Evolutionary conservation across 2,113 vertebrate species (phyloP).

Genomic region (Bos javanicus): DNA sequence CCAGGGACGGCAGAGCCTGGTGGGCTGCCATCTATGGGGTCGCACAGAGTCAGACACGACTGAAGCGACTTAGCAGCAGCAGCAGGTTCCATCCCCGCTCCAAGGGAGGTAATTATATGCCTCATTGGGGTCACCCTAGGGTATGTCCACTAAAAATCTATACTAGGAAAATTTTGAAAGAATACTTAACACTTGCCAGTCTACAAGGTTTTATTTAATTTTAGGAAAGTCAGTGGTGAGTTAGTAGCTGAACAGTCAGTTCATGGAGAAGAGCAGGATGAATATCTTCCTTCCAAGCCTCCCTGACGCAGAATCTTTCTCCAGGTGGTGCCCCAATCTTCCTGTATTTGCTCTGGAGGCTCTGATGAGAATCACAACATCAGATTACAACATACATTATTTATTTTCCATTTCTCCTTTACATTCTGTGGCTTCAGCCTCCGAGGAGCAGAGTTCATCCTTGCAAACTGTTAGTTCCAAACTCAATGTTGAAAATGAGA

Average conservation of each 20-base stretch:
- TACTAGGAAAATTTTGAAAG: neutral
- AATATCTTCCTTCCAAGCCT: neutral
- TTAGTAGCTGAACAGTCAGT: neutral
- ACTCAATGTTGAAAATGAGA: neutral
- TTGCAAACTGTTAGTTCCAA: constrained; percentile 20
- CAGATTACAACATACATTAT: constrained; percentile 59
- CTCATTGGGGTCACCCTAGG: neutral
- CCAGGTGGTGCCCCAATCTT: neutral
- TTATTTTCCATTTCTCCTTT: constrained; percentile 63
- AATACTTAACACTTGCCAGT: neutral
- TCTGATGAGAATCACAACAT: constrained; percentile 47
- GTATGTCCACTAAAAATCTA: neutral
- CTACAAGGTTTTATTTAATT: neutral
- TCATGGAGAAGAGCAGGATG: neutral
- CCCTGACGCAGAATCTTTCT: neutral
- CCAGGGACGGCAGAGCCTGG: no score
- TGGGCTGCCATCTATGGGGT: no score
- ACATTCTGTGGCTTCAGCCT: constrained; percentile 28
- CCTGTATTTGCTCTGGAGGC: neutral
- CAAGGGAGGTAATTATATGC: neutral
- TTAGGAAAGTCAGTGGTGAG: neutral
- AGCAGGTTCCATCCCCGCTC: neutral
- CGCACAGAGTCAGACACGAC: no score
- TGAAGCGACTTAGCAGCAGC: no score
- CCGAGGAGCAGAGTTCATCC: neutral